Evolutionary conservation across 2,797 vertebrate genomes (phyloP), one percentile per base, ranked within the genome.

Genomic region (Sternotherus odoratus): DNA sequence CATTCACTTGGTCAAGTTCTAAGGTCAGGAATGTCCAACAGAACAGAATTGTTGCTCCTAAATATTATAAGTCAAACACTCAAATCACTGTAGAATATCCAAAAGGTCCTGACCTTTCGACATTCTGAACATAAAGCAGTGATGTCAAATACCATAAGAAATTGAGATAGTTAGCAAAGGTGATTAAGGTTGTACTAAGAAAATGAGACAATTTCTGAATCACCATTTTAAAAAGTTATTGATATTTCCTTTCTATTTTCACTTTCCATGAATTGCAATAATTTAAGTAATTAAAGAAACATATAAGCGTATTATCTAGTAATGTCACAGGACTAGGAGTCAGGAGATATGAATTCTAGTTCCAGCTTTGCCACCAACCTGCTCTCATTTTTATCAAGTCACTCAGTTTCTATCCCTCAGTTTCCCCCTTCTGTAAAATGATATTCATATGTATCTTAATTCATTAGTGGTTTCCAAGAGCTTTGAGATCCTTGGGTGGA

Each of bases 41-140:
- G 77, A 86, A 74, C 3, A 85, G 77, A 94, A 94, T 74, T 3
- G 84, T 48, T 0, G 0, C 7, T 89, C 94, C 80, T 96, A 89
- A 26, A 30, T 30, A 69, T 39, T 21, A 1, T 75, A 75, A 28
- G 91, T 94, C 96, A 95, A 94, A 83, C 69, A 89, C 83, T 50
- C 69, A 79, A 94, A 96, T 94, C 85, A 95, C 86, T 86, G 95
- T 94, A 94, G 75, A 24, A 93, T 93, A 53, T 94, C 91, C 89
- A 86, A 60, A 94, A 94, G 83, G 90, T 69, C 81, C 93, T 95
- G 92, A 96, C 95, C 96, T 92, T 94, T 88, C 84, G 89, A 80
- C 84, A 81, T 94, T 94, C 93, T 77, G 77, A 80, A 50, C n/a
- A 93, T 96, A 97, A 97, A 97, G 96, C 94, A 96, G 66, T 16